Evolutionary conservation across 1,140 invertebrate genomes (phyloP).

Genomic region (Pseudomyrmex flavicornis): DNA sequence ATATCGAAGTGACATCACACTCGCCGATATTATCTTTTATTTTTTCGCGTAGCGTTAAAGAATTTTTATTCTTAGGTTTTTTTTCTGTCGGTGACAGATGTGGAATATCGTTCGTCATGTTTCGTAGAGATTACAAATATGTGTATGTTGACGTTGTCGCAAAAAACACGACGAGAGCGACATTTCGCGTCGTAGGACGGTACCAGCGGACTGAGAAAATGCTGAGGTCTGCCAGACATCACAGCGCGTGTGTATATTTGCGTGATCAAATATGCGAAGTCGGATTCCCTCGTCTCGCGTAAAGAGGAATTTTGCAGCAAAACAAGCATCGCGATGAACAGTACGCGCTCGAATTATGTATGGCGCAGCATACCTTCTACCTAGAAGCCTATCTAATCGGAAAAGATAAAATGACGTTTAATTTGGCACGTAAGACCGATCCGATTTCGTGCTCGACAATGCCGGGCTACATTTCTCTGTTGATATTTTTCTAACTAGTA

Average conservation of each 20-base stretch:
- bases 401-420: slow-evolving; percentile 54
- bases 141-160: neutral
- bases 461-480: slow-evolving; percentile 7
- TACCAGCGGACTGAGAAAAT: neutral
- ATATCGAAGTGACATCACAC: neutral
- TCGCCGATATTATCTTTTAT: neutral
- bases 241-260: neutral
- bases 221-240: slow-evolving; percentile 14
- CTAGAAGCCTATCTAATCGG: slow-evolving; percentile 55
- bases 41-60: neutral
- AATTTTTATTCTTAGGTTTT: neutral
- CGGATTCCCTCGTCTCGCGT: slow-evolving; percentile 33
- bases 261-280: slow-evolving; percentile 32
- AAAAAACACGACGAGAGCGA: neutral
- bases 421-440: slow-evolving; percentile 52
- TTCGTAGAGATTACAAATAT: neutral
- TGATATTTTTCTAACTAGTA: slow-evolving; percentile 39
- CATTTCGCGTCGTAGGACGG: neutral
- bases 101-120: slow-evolving; percentile 3
- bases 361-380: slow-evolving; percentile 41
- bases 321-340: slow-evolving; percentile 34
- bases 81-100: neutral
- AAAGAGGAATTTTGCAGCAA: slow-evolving; percentile 40
- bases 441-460: slow-evolving; percentile 43
- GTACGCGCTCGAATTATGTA: slow-evolving; percentile 43